Base-by-base conservation (phyloP, 2,113 vertebrate genomes). In the Daubentonia madagascariensis region DNA sequence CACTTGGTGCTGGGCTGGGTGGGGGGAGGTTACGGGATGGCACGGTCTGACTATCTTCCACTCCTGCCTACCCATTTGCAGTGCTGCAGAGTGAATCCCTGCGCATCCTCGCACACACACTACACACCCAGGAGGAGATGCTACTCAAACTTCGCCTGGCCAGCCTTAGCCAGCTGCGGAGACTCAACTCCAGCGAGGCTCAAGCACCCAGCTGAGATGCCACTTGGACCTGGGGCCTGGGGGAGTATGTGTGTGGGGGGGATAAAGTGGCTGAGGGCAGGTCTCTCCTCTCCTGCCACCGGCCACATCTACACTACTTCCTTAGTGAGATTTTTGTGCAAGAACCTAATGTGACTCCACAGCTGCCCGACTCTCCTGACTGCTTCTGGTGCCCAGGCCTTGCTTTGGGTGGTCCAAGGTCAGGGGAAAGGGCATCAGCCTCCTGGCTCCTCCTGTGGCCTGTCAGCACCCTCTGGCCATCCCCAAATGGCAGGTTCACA, bases 11-110 rank as follows among this genome's bases (percentile, higher is more conserved):
- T 30, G 70, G 65, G 93, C 40, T 45, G 75, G 70, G 35, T 4
- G 1, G 22, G 40, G 32, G 25, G 32, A 20, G 17, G 16, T 1
- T 2, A 12, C 6, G 5, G 73, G n/a, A 16, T 3, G 28, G 78
- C 68, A 20, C 0, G 16, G 72, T 23, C 81, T 94, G 32, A 68
- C 48, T 28, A 52, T 32, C 67, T 76, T 22, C 70, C 25, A 73
- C 63, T 57, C 57, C 81, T 22, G 10, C 30, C 85, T 30, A 13
- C 40, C 75, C 48, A 52, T 32, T 52, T 25, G 3, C 89, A 98
- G 96, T 97, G 75, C 98, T 99, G 96, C 99, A 99, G 98, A 99
- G 98, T 14, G 98, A 99, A 45, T 99, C 99, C 0, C 98, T 99
- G 75, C 98, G 75, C 28, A 96, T 85, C 0, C 98, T 99, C 94